Base-by-base conservation (phyloP, 2,797 vertebrate species). In the Channallabes apus region DNA sequence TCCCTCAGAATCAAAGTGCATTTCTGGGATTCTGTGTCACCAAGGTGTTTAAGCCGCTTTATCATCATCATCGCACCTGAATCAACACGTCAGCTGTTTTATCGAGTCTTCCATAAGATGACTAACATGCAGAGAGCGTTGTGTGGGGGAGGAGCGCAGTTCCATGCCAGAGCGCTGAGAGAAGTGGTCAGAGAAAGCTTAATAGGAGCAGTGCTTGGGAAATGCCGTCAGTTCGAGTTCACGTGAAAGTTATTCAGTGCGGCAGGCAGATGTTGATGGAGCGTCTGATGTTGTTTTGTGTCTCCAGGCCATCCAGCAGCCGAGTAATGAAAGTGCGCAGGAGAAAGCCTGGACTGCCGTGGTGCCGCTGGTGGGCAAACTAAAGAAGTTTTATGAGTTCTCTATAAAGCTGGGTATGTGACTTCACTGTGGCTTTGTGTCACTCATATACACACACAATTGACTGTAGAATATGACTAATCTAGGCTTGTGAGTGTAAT, bases 361-460 rank as follows among this genome's bases (percentile, higher is more conserved):
- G 41, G 94, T 99, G 82, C 98, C 98, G 59, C 92, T 99, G 90
- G 98, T 99, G 87, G 93, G 94, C 32, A 99, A 99, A 92, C 96
- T 99, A 92, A 99, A 98, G 93, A 97, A 95, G 90, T 99, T 99
- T 93, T 99, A 99, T 46, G 96, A 99, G 95, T 99, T 99, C 94
- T 98, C 97, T 79, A 96, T 97, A 92, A 96, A 97, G 87, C 94
- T 99, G 89, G 98, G 98, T 99, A 92, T 90, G 94, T 91, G 77
- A 58, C 4, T 84, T 38, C 17, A 32, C 78, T 68, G 3, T 65
- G 20, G 12, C 27, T 54, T 35, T 77, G 20, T 46, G 6, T 17
- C 9, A 20, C 56, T 9, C 29, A 38, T 35, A 59, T 6, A 32
- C 35, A 68, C 9, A 67, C 7, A 79, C 61, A 46, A 20, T 3